These are phyloP conservation scores for Gobionotothen gibberifrons DNA, from an alignment of 2,797 vertebrate genomes.

Conservation along the genomic window DNA sequence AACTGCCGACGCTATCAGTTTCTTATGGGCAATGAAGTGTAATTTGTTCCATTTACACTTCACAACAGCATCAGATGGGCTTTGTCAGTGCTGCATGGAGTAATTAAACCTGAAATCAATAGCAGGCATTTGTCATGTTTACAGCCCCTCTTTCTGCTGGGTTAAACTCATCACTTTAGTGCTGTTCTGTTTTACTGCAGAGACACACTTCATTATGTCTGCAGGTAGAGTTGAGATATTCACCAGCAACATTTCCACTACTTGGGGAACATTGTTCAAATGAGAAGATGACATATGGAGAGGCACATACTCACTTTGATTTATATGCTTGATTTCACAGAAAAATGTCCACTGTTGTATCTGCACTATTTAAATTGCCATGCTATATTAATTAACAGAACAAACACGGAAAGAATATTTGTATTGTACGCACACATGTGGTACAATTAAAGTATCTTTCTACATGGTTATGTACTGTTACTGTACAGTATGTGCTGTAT, in stretches of 20 bases:
- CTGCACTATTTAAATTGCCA: constrained; percentile 68
- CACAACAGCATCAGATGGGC: constrained; percentile 99
- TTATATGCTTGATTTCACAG: constrained; percentile 89
- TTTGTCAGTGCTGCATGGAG: constrained; percentile 99
- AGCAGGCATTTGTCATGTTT: constrained; percentile 99
- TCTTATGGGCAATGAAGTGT: constrained; percentile 99
- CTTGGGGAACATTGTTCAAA: constrained; percentile 91
- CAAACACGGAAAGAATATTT: constrained; percentile 17
- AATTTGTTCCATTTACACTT: constrained; percentile 99
- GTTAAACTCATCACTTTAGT: constrained; percentile 99
- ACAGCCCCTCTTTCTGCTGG: constrained; percentile 99
- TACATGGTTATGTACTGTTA: constrained; percentile 11
- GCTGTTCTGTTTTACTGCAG: constrained; percentile 99
- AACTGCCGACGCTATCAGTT: constrained; percentile 99
- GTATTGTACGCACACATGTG: constrained; percentile 11
- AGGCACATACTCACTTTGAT: constrained; percentile 89
- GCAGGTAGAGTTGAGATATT: constrained; percentile 99
- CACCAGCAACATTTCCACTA: constrained; percentile 91
- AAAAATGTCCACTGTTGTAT: constrained; percentile 65
- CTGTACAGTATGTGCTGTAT: constrained; percentile 1
- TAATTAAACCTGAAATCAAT: constrained; percentile 99
- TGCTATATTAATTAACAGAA: constrained; percentile 39
- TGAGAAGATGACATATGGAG: constrained; percentile 88
- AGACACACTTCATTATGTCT: constrained; percentile 99
- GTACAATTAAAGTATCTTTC: constrained; percentile 6